Evolutionary conservation across 2,797 vertebrate species (phyloP).

Genomic region (Anisognathus igniventris): DNA sequence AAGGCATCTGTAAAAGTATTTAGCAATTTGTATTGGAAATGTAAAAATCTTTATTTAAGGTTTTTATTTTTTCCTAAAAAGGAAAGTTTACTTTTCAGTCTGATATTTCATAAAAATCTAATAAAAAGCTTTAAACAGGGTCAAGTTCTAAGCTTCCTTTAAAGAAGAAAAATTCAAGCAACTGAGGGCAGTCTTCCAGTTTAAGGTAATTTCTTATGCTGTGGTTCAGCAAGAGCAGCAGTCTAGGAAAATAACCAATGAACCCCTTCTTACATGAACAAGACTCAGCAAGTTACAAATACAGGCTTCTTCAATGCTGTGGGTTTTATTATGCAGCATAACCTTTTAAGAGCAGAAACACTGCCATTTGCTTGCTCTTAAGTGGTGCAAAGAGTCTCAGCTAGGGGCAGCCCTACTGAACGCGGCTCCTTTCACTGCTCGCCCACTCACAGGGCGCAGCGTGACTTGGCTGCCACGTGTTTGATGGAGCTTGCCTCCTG

Average conservation of each 20-base stretch:
- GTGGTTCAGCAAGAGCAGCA: not conserved
- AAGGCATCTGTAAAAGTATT: not conserved
- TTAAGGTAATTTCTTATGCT: not conserved
- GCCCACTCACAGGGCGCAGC: fast-evolving
- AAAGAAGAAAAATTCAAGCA: not conserved
- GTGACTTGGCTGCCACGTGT: fast-evolving
- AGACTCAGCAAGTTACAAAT: not conserved
- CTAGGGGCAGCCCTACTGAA: fast-evolving
- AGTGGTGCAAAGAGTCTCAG: not conserved
- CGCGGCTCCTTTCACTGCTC: fast-evolving
- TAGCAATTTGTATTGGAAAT: not conserved
- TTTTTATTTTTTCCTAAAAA: not conserved
- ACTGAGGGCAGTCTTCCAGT: not conserved
- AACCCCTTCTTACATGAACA: not conserved
- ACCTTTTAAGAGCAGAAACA: fast-evolving
- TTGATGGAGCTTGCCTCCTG: not conserved
- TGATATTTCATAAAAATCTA: not conserved
- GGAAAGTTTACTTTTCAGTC: not conserved
- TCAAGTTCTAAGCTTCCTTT: not conserved
- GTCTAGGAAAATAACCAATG: not conserved
- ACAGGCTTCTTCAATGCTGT: not conserved
- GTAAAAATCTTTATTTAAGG: not conserved
- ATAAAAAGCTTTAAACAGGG: not conserved
- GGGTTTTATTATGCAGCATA: not conserved
- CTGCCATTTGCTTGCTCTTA: fast-evolving